Percentiles rank a stretch among this genome's conserved stretches.
phyloP scores from a whole-genome alignment of 1,140 invertebrate genomes.

The Argopecten irradians region DNA sequence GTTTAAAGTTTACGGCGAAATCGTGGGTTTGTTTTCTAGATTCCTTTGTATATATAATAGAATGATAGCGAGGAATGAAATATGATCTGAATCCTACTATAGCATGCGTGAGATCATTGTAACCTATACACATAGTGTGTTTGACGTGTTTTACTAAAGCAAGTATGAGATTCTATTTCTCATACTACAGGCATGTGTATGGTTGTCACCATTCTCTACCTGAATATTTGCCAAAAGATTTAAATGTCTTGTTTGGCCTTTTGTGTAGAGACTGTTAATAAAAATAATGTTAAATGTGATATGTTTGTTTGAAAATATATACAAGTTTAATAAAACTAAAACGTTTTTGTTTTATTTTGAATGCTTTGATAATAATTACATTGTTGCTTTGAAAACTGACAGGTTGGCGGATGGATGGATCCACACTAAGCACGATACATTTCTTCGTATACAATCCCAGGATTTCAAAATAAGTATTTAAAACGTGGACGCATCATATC shows the following conservation, averaged over 20 bases:
- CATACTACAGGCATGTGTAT: background rate
- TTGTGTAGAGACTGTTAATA: conserved; percentile 9
- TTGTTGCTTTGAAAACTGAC: no score
- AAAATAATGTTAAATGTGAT: conserved; percentile 3
- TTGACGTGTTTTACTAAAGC: background rate
- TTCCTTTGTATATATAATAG: conserved; percentile 13
- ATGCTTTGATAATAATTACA: no score
- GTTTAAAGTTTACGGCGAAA: no score
- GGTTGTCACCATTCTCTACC: background rate
- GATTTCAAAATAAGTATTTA: no score
- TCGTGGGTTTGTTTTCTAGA: background rate
- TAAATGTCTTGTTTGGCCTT: background rate
- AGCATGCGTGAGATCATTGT: background rate
- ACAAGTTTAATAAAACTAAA: conserved; percentile 1
- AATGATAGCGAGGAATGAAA: background rate
- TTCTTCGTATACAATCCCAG: no score
- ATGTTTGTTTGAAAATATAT: conserved; percentile 23
- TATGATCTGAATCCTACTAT: background rate
- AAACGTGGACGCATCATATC: no score
- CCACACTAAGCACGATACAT: no score
- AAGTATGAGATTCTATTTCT: background rate
- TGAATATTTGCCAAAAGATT: background rate
- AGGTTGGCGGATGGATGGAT: no score
- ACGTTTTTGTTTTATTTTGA: background rate
- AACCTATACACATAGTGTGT: background rate